Evolutionary conservation across 2,797 vertebrate species (phyloP), one percentile per base, ranked within the genome.

Genomic region (Lepus townsendii): DNA sequence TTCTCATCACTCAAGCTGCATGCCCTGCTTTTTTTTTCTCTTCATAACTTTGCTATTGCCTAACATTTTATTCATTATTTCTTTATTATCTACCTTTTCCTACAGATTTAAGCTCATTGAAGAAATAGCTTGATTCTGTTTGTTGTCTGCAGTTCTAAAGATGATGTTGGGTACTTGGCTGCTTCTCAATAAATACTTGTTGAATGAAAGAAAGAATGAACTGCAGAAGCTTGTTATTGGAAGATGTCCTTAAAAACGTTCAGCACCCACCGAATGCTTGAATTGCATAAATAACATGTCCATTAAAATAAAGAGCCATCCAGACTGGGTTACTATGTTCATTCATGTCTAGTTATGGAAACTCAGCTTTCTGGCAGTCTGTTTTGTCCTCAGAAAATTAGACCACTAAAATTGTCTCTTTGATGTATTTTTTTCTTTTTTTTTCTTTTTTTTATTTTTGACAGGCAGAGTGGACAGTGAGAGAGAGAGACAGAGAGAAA

Each of bases 191-290:
- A 92, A 88, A 73, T 84, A 60, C 27, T 52, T 87, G 27, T 3
- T 76, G 60, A 93, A 82, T 92, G 63, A 62, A 93, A 91, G 14
- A 78, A 38, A 78, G 30, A 79, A 57, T 87, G 4, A 69, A 50
- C 35, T 7, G 1, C n/a, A 35, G 20, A 83, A 83, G 38, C 20
- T 86, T 54, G 30, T 57, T 69, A 47, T 35, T 80, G 35, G 27
- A 54, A 86, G n/a, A 68, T 11, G 68, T 80, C n/a, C 68, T 93
- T 42, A 73, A 83, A 94, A 92, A 26, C 11, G 84, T 76, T 66
- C 32, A 57, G 47, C 16, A 86, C 14, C 11, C 12, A 32, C 32
- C 2, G 26, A 35, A 69, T 83, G 35, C 75, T 79, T 72, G 24
- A 63, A 54, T 73, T 69, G 26, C 30, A 47, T 57, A 38, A 93